Percentiles rank a stretch among this genome's conserved stretches.
These are phyloP conservation scores for Taenaris catops DNA, from an alignment of 2,888 invertebrate species.

Conservation along the genomic window DNA sequence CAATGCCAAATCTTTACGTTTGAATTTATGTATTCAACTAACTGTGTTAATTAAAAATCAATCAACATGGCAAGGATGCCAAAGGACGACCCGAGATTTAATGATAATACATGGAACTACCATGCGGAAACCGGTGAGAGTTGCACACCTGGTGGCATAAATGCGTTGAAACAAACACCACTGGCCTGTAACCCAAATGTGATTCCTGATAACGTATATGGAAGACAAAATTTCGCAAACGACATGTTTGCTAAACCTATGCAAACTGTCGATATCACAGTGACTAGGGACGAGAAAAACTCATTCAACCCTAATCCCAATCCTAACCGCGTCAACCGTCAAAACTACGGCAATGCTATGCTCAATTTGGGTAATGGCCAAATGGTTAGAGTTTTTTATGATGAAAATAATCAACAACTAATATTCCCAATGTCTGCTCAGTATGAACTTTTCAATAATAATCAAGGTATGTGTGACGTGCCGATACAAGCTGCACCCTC, in stretches of 20 bases:
- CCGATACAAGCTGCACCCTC: constrained; percentile 52
- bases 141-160: constrained; percentile 50
- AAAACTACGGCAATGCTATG: constrained; percentile 66
- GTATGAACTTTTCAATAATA: constrained; percentile 67
- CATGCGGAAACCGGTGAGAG: constrained; percentile 57
- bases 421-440: constrained; percentile 68
- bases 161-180: constrained; percentile 51
- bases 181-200: constrained; percentile 42
- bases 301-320: constrained; percentile 46
- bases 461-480: constrained; percentile 53
- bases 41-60: constrained; percentile 36
- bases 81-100: constrained; percentile 69
- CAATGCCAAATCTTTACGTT: constrained; percentile 61
- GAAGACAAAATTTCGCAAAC: constrained; percentile 46
- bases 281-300: constrained; percentile 52
- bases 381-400: constrained; percentile 61
- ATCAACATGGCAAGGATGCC: constrained; percentile 77
- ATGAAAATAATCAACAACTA: constrained; percentile 67
- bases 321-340: constrained; percentile 44
- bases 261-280: constrained; percentile 44
- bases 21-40: constrained; percentile 21
- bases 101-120: constrained; percentile 73
- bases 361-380: constrained; percentile 70
- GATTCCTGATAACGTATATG: constrained; percentile 56
- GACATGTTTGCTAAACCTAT: constrained; percentile 66